Evolutionary conservation across 53 echinoderm and acorn worm species (phyloP).

Genomic region (Glandiceps talaboti): DNA sequence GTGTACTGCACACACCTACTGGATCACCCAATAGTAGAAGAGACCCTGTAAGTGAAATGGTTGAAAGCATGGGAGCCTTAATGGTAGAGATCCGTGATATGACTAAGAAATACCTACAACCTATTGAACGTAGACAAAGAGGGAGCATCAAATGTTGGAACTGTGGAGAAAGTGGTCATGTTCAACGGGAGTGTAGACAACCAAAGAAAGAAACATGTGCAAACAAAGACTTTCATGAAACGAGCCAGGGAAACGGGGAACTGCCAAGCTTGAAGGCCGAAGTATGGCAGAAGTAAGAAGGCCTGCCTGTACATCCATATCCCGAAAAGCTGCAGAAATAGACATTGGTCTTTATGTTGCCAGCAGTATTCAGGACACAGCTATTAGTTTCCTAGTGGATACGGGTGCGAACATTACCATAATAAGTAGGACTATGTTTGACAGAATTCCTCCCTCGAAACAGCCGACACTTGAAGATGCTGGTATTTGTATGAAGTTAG

Average conservation of each 20-base stretch:
- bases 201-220: background rate
- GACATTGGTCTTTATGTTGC: too few species aligned
- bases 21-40: too few species aligned
- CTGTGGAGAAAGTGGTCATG: constrained; percentile 26
- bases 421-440: too few species aligned
- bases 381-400: background rate
- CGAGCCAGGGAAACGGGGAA: constrained; percentile 18
- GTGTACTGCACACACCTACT: too few species aligned
- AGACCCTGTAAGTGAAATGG: too few species aligned
- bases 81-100: background rate
- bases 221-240: too few species aligned
- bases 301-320: too few species aligned
- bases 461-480: too few species aligned
- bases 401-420: background rate
- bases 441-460: too few species aligned
- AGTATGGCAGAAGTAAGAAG: constrained; percentile 16
- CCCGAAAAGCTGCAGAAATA: too few species aligned
- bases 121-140: too few species aligned
- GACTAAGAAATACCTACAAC: too few species aligned
- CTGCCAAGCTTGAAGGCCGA: constrained; percentile 18
- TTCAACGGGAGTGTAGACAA: constrained; percentile 18
- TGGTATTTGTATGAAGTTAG: background rate
- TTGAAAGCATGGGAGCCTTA: background rate
- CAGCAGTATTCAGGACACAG: background rate
- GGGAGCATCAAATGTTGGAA: constrained; percentile 16